Evolutionary conservation across 2,113 vertebrate genomes (phyloP).

Genomic region (Gallinago paraguaiae): DNA sequence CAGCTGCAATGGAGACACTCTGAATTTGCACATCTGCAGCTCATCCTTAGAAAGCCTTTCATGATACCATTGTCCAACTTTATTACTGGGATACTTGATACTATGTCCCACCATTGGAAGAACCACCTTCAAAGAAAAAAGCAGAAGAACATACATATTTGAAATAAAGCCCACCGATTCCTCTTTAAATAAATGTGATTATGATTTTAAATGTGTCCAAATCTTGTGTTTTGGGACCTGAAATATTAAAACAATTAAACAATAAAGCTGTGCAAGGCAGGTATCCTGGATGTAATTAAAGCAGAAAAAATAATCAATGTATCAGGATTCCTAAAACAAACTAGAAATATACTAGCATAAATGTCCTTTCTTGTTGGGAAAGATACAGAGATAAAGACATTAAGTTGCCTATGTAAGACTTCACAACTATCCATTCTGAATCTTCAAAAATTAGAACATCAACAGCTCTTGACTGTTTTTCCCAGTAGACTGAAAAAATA

Average conservation of each 20-base stretch:
- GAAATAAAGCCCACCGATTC: not conserved
- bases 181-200: not conserved
- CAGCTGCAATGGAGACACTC: slow-evolving; percentile 84
- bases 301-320: not conserved
- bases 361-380: not conserved
- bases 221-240: not conserved
- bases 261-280: not conserved
- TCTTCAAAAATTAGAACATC: not conserved
- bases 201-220: not conserved
- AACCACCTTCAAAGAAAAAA: slow-evolving; percentile 80
- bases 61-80: slow-evolving; percentile 83
- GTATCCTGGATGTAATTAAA: not conserved
- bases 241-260: not conserved
- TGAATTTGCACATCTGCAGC: slow-evolving; percentile 82
- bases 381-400: not conserved
- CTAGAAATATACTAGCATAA: not conserved
- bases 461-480: not conserved
- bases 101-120: slow-evolving; percentile 92
- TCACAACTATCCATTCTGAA: not conserved
- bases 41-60: slow-evolving; percentile 79
- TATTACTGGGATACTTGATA: slow-evolving; percentile 86
- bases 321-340: not conserved
- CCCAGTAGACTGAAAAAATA: not conserved
- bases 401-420: not conserved
- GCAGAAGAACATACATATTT: not conserved